These are phyloP conservation scores for Emberiza fucata DNA, from an alignment of 2,113 vertebrate genomes.

Conservation along the genomic window DNA sequence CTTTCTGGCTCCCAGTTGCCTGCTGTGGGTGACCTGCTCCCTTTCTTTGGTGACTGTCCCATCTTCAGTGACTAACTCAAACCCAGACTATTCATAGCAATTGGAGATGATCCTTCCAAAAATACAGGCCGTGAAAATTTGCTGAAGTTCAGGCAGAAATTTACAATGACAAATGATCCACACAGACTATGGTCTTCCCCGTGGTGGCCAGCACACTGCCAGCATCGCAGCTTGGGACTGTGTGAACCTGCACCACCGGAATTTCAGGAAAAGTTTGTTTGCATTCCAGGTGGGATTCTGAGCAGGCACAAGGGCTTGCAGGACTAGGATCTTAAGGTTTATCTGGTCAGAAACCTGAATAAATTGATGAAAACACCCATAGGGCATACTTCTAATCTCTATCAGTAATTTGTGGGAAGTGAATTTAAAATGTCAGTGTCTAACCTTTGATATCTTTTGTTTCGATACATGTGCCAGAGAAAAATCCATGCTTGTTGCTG, in stretches of 20 bases:
- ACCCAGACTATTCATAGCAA: background rate
- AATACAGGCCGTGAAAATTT: background rate
- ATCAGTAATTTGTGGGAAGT: background rate
- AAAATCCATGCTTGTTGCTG: background rate
- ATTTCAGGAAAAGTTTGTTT: constrained; percentile 10
- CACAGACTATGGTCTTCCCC: background rate
- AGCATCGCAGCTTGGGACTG: background rate
- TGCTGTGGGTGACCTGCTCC: background rate
- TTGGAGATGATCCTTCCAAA: background rate
- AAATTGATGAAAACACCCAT: background rate
- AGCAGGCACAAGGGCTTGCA: background rate
- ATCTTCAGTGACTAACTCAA: background rate
- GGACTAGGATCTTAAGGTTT: background rate
- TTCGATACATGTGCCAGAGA: background rate
- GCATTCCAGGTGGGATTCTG: background rate
- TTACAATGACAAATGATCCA: background rate
- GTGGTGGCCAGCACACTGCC: background rate
- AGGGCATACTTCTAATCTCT: background rate
- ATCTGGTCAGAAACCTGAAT: background rate
- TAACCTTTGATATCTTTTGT: background rate
- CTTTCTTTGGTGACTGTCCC: background rate
- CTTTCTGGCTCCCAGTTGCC: background rate
- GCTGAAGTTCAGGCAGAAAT: background rate
- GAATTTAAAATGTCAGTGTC: background rate
- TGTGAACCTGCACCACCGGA: background rate